Conservation (phyloP, 2,888 invertebrate genomes). For the Malthinus seriepunctatus region DNA sequence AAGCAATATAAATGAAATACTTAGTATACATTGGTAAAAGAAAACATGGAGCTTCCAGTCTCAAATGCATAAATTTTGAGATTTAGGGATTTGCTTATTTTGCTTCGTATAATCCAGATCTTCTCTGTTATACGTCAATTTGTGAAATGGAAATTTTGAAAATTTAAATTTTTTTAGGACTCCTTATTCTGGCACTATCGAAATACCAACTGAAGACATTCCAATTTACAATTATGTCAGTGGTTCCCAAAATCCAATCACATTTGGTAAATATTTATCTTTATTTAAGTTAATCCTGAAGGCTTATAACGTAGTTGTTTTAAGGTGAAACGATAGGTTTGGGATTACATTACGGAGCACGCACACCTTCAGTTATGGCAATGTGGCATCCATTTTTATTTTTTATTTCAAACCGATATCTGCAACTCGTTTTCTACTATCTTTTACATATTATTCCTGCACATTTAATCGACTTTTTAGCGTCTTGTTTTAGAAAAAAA, state of each 20-base stretch:
- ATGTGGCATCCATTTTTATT: constrained; percentile 47
- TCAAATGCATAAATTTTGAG: too few species aligned
- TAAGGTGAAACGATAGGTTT: too few species aligned
- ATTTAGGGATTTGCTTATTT: too few species aligned
- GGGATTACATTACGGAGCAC: neutral
- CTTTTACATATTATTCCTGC: constrained; percentile 67
- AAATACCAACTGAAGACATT: neutral
- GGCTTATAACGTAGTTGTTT: constrained; percentile 51
- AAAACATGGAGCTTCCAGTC: too few species aligned
- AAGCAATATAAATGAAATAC: too few species aligned
- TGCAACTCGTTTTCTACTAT: constrained; percentile 55
- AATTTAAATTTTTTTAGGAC: too few species aligned
- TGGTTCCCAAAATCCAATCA: constrained; percentile 30
- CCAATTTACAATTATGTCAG: constrained; percentile 25
- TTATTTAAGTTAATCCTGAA: constrained; percentile 44
- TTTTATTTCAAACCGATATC: constrained; percentile 45
- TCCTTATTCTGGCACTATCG: neutral
- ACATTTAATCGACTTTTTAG: constrained; percentile 46
- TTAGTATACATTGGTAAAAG: too few species aligned
- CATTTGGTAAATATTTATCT: constrained; percentile 31
- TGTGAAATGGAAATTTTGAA: too few species aligned
- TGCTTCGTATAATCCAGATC: too few species aligned
- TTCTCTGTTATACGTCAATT: neutral
- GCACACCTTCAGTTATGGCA: neutral
- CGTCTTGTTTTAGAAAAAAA: neutral